Evolutionary conservation across 2,113 vertebrate genomes (phyloP).

Genomic region (Morone saxatilis): DNA sequence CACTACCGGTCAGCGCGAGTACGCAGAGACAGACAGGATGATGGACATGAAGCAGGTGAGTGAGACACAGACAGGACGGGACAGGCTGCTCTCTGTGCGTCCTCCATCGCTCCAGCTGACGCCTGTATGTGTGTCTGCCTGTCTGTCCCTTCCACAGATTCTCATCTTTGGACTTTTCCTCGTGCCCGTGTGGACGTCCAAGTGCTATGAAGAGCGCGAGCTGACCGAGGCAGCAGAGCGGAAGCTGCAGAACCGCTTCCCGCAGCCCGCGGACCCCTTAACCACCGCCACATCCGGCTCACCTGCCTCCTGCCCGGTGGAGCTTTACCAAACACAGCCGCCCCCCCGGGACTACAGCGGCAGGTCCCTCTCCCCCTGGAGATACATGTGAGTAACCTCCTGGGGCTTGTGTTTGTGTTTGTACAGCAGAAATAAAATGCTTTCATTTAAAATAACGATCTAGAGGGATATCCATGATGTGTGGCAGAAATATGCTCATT

Average conservation of each 20-base stretch:
- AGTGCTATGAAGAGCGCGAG: conserved; percentile 46
- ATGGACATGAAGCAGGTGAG: conserved; percentile 64
- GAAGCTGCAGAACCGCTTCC: conserved; percentile 33
- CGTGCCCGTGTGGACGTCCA: neutral
- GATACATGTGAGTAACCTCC: conserved; percentile 73
- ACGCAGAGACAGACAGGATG: neutral
- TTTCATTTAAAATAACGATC: too few species aligned
- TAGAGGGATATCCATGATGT: too few species aligned
- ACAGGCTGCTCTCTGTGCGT: neutral
- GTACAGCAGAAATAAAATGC: too few species aligned
- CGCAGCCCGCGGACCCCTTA: neutral
- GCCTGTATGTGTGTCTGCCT: too few species aligned
- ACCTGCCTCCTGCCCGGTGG: conserved; percentile 32
- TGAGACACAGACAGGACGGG: neutral
- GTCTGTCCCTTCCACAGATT: conserved; percentile 46
- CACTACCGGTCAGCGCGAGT: neutral
- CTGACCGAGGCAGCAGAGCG: conserved; percentile 8
- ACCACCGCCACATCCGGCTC: fast-evolving
- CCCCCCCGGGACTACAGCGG: conserved; percentile 15
- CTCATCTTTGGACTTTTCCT: conserved; percentile 33
- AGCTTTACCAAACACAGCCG: neutral
- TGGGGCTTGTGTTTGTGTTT: too few species aligned
- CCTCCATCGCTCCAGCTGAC: neutral
- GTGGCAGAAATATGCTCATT: too few species aligned
- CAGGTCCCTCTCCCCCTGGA: conserved; percentile 91